A percentile compares a stretch with the other conserved stretches of the same genome.
Conservation (phyloP, 2,888 invertebrate genomes). For the Patella caerulea region DNA sequence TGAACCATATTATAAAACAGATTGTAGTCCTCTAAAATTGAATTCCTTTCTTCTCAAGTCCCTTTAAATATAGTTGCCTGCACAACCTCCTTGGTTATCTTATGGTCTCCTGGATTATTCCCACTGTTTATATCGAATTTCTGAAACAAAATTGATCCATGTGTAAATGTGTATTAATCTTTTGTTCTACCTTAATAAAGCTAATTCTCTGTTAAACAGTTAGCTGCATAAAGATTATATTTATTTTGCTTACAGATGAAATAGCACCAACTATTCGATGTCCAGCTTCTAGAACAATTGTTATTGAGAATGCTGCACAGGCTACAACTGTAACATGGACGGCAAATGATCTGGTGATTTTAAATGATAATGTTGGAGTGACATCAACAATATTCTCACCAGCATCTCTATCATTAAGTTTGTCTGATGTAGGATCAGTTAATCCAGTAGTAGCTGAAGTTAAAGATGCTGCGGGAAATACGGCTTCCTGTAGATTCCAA, state of each 20-base stretch:
- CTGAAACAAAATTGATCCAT: too few relatives aligned
- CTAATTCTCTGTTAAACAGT: too few relatives aligned
- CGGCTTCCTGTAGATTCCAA: constrained; percentile 24
- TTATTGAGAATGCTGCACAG: background rate
- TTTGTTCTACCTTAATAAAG: too few relatives aligned
- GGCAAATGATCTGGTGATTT: background rate
- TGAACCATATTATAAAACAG: too few relatives aligned
- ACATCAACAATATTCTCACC: background rate
- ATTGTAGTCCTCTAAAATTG: too few relatives aligned
- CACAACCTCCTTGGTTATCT: too few relatives aligned
- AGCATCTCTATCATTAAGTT: background rate
- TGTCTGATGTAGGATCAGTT: constrained; percentile 10
- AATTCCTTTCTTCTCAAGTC: too few relatives aligned
- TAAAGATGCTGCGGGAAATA: constrained; percentile 21
- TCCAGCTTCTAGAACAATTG: constrained; percentile 9
- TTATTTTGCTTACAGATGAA: constrained; percentile 17
- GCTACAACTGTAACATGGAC: constrained; percentile 2
- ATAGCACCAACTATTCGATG: constrained; percentile 21
- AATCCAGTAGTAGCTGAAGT: constrained; percentile 17
- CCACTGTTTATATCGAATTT: too few relatives aligned
- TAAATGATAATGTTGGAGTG: constrained; percentile 18
- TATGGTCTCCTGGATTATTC: too few relatives aligned
- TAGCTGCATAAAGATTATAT: too few relatives aligned
- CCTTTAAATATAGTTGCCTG: too few relatives aligned
- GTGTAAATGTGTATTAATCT: too few relatives aligned